phyloP scores from a whole-genome alignment of 2,797 vertebrate genomes.

The Iguana delicatissima region DNA sequence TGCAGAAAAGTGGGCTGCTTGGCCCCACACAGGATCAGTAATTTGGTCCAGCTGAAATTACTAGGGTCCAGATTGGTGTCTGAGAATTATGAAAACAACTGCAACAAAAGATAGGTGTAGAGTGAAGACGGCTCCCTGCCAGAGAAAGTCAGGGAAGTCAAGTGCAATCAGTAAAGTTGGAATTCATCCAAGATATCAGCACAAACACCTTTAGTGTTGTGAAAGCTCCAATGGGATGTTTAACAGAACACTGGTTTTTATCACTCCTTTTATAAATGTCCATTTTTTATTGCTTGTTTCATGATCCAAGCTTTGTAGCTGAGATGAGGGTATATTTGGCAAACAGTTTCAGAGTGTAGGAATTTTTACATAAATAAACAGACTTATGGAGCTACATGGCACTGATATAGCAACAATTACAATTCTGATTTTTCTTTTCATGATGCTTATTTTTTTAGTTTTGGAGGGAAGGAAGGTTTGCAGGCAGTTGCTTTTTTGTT shows the following conservation, averaged over 20 bases:
- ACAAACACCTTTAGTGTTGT: constrained; percentile 45
- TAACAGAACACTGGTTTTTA: constrained; percentile 60
- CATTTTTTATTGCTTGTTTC: constrained; percentile 41
- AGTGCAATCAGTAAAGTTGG: constrained; percentile 43
- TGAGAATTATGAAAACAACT: neutral
- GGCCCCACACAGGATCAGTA: neutral
- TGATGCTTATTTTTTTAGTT: neutral
- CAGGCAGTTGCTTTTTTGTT: neutral
- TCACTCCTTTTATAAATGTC: constrained; percentile 51
- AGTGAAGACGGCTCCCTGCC: constrained; percentile 30
- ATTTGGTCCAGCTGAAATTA: neutral
- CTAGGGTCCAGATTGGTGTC: constrained; percentile 14
- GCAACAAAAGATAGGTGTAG: neutral
- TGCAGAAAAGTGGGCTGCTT: neutral
- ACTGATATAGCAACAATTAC: constrained; percentile 51
- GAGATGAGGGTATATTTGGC: constrained; percentile 43
- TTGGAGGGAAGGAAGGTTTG: neutral
- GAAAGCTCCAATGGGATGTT: constrained; percentile 55
- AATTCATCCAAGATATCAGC: constrained; percentile 45
- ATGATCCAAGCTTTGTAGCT: constrained; percentile 55
- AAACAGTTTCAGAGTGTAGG: neutral
- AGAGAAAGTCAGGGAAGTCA: constrained; percentile 50
- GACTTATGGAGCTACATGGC: constrained; percentile 12
- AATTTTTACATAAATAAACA: constrained; percentile 17
- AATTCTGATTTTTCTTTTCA: neutral